Evolutionary conservation across 2,113 vertebrate species (phyloP).

Genomic region (Phainopepla nitens): DNA sequence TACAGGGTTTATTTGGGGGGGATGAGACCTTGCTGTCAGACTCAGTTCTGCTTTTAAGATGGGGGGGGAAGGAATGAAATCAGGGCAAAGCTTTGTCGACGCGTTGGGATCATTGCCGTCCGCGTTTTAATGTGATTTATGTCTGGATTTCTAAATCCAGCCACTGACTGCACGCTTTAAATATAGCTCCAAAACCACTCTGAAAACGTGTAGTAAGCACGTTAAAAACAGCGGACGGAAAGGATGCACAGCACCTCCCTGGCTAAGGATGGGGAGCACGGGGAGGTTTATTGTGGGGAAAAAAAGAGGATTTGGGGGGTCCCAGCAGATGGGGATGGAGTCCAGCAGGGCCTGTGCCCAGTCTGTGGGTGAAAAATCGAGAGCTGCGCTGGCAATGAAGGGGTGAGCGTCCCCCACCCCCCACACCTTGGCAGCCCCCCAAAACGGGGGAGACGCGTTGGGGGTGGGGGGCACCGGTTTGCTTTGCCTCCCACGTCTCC

Average conservation of each 20-base stretch:
- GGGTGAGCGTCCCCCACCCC: too few relatives aligned
- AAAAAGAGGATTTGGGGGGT: background rate
- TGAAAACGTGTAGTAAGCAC: background rate
- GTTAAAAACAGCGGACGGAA: background rate
- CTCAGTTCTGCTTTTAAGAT: background rate
- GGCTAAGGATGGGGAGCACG: background rate
- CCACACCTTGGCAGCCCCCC: background rate
- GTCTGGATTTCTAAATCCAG: conserved; percentile 22
- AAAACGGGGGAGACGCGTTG: background rate
- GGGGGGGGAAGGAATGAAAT: background rate
- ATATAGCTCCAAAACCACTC: conserved; percentile 16
- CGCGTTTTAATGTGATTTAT: conserved; percentile 17
- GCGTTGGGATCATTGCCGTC: background rate
- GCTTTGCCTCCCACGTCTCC: background rate
- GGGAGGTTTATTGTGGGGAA: background rate
- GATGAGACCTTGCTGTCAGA: background rate
- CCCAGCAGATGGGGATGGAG: background rate
- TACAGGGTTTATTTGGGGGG: background rate
- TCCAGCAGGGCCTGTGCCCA: background rate
- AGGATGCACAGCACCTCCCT: background rate
- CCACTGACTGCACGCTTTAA: conserved; percentile 2
- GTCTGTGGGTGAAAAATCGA: background rate
- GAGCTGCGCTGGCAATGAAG: background rate
- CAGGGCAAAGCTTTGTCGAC: background rate
- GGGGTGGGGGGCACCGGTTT: background rate